Evolutionary conservation across 1,140 invertebrate species (phyloP), one percentile per base, ranked within the genome.

Genomic region (Drosophila biarmipes): DNA sequence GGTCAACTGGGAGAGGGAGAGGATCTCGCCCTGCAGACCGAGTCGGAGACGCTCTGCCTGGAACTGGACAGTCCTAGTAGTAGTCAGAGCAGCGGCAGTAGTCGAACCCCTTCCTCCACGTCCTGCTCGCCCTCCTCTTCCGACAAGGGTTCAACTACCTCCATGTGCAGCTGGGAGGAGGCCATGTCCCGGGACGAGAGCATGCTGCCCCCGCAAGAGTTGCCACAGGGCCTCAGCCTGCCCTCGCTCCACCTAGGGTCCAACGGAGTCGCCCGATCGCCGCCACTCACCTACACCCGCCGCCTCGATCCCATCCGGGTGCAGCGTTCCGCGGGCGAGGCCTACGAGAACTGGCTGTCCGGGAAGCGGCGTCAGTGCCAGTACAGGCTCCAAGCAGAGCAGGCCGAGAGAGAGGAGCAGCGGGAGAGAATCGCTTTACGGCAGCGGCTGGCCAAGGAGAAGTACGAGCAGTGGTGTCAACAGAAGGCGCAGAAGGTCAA

Each of bases 151-250:
- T 87, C 82, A 7, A 86, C 63, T 2, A 84, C 62, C 3, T 89
- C 82, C 29, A 75, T 87, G 55, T 82, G 79, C 62, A 89, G 84
- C 46, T 87, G 75, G 78, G 84, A 87, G 12, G 69, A 69, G 15
- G 51, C 52, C 4, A 24, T 74, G 21, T 80, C 77, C 8, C 31
- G 45, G 29, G 58, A 49, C 14, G 54, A 48, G 27, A 52, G 54
- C 15, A 14, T 57, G 8, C 35, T 35, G 1, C 17, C 19, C 6
- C 27, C 43, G 8, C 53, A 51, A 7, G 21, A 7, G 3, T 40
- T 58, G 21, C 34, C 35, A 4, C 43, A 21, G 1, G 53, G 53
- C 38, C 14, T 57, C 27, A 46, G 31, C 11, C 17, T 87, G 10
- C 75, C 82, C 0, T 37, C 49, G 2, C 63, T 87, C 1, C 58